phyloP scores from a whole-genome alignment of 2,797 vertebrate species.

The Sphenopsis melanotis region DNA sequence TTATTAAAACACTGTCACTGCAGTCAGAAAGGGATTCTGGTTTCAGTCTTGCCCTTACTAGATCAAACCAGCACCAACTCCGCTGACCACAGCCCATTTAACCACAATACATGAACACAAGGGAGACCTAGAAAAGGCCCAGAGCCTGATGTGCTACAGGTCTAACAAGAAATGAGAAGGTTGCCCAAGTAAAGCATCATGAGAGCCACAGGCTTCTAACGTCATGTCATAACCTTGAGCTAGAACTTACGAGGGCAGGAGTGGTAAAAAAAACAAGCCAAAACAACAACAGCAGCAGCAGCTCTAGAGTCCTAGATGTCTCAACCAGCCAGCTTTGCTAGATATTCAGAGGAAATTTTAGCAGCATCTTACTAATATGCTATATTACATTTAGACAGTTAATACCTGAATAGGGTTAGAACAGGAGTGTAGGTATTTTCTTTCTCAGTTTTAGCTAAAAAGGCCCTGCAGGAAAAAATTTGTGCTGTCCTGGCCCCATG shows the following conservation, averaged over 20 bases:
- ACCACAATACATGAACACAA: neutral
- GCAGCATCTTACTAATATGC: neutral
- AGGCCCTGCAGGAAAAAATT: neutral
- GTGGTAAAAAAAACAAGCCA: neutral
- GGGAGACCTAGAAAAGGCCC: neutral
- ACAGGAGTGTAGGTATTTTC: neutral
- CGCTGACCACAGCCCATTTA: neutral
- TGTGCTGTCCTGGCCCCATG: neutral
- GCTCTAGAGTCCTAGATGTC: neutral
- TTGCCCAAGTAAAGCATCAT: neutral
- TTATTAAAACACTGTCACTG: neutral
- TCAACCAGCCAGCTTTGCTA: neutral
- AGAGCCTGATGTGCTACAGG: neutral
- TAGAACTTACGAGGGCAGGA: neutral
- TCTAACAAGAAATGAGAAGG: neutral
- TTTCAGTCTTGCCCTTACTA: neutral
- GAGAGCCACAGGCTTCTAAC: neutral
- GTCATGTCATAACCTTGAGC: neutral
- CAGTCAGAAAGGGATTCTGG: neutral
- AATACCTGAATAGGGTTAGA: neutral
- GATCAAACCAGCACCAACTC: neutral
- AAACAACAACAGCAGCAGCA: neutral
- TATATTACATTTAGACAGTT: neutral
- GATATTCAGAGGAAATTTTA: neutral
- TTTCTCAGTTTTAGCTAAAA: neutral